These are phyloP conservation scores for Neomorphus geoffroyi DNA, from an alignment of 2,797 vertebrate genomes.

Conservation along the genomic window DNA sequence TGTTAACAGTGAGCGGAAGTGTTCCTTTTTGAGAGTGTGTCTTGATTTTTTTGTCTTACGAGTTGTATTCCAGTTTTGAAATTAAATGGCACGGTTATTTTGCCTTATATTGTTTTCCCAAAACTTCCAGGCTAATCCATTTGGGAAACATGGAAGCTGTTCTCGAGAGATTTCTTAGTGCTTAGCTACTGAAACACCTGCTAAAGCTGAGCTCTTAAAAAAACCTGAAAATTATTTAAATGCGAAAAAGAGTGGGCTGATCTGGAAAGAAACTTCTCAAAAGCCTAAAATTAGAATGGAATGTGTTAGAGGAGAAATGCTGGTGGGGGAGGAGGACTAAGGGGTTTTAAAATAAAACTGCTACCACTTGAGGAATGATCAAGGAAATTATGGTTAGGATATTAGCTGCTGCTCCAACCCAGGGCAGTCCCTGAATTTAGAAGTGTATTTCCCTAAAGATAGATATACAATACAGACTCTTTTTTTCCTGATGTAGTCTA, in stretches of 20 bases:
- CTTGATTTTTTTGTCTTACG: not conserved
- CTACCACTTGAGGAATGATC: slow-evolving; percentile 34
- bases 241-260: slow-evolving; percentile 72
- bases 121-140: slow-evolving; percentile 35
- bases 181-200: slow-evolving; percentile 69
- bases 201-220: slow-evolving; percentile 61
- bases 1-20: not conserved
- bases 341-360: slow-evolving; percentile 28
- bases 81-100: slow-evolving; percentile 8
- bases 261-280: slow-evolving; percentile 69
- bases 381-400: slow-evolving; percentile 45
- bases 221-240: slow-evolving; percentile 69
- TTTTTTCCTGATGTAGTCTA: not conserved
- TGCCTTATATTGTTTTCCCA: slow-evolving; percentile 5
- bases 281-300: slow-evolving; percentile 69
- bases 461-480: not conserved
- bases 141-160: slow-evolving; percentile 57
- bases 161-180: slow-evolving; percentile 60
- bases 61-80: not conserved
- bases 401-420: slow-evolving; percentile 34
- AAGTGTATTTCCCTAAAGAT: slow-evolving; percentile 46
- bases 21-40: not conserved
- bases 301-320: slow-evolving; percentile 65
- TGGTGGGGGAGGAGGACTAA: slow-evolving; percentile 51
- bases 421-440: slow-evolving; percentile 10